Base-by-base conservation (phyloP, 2,113 vertebrate species). In the Castor canadensis region DNA sequence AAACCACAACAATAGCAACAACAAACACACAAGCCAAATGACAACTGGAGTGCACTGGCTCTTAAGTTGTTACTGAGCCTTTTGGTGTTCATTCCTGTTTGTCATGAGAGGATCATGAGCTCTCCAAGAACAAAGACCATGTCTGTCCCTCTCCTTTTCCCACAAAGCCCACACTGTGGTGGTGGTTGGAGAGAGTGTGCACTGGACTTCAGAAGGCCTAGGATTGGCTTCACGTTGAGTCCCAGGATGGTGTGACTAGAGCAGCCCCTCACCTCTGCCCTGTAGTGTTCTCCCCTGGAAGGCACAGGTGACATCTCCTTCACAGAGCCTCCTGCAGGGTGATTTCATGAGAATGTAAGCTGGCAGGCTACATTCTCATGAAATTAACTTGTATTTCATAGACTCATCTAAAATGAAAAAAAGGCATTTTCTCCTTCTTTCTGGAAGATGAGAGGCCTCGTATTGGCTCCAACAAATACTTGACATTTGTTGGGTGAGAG, bases 21-120 rank as follows among this genome's bases (percentile, higher is more conserved):
- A 58, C 17, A 73, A 0, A 40, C 52, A n/a, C 9, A 43, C 40
- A 38, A 76, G 43, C 35, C 9, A 9, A 60, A 49, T 45, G 64
- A 5, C 6, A 8, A 0, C 1, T 0, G 6, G 52, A 20, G 28
- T 1, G 7, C 20, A 2, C n/a, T 1, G 2, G 66, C 1, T 24
- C 73, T 58, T 1, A 22, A 32, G 12, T 12, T 43, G 32, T 26
- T 32, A 12, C 38, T 13, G 26, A 76, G n/a, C 6, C 66, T 40
- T 13, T 54, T 38, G 3, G 92, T 56, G 49, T 24, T 71, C 5
- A n/a, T 22, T 45, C 89, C 38, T 43, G 24, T 16, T 22, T 24
- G 62, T 77, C 67, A 22, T 35, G 43, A 47, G 28, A 52, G 77
- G 56, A 52, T 1, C 71, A 38, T 28, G 13, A 84, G 30, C 22